Percentiles rank a stretch among this genome's conserved stretches.
Conservation (phyloP, 2,797 vertebrate genomes). For the Ataeniobius toweri region DNA sequence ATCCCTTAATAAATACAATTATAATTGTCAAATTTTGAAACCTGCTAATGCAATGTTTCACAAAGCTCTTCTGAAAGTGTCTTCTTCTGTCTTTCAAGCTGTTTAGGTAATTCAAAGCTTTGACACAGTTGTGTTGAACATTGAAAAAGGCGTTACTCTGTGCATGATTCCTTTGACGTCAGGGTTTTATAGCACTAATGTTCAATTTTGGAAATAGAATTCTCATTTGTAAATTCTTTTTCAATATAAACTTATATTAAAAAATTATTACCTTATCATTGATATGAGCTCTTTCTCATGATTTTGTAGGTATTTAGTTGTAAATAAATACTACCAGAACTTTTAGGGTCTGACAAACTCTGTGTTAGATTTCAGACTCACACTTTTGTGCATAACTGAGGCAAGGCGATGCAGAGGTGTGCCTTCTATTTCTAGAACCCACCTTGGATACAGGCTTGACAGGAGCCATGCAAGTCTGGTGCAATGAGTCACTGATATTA, state of each 20-base stretch:
- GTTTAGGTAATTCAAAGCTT: not conserved
- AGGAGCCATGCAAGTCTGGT: slow-evolving; percentile 19
- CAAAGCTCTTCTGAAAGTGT: not conserved
- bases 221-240: not conserved
- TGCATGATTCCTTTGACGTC: not conserved
- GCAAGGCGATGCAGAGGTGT: slow-evolving; percentile 28
- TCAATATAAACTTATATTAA: not conserved
- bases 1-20: not conserved
- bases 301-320: not conserved
- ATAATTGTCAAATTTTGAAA: not conserved
- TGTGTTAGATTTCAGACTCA: slow-evolving; percentile 28
- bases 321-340: slow-evolving; percentile 5
- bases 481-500: slow-evolving; percentile 29
- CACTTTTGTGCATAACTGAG: not conserved
- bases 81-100: not conserved
- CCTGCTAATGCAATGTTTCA: not conserved
- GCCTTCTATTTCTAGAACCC: slow-evolving; percentile 50
- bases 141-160: no score
- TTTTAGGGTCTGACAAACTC: not conserved
- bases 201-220: not conserved
- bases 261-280: not conserved
- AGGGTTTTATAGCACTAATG: not conserved
- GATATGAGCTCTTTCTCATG: not conserved
- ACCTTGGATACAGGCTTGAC: slow-evolving; percentile 42
- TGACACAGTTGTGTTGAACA: not conserved